A percentile compares a stretch with the other conserved stretches of the same genome.
Evolutionary conservation across 2,888 invertebrate species (phyloP).

Genomic region (Heliconius sara): DNA sequence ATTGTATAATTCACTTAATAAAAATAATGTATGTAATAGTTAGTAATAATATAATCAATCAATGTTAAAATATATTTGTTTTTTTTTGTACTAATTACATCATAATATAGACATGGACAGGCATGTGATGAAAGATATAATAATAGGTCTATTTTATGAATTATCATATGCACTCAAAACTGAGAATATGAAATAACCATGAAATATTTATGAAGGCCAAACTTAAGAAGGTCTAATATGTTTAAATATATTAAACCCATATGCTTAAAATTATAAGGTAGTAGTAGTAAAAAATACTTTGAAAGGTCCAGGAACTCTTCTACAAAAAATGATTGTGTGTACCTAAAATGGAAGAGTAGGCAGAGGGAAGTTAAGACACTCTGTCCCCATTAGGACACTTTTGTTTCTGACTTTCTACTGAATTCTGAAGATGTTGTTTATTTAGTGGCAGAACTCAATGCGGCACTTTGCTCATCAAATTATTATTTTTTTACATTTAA

Average conservation of each 20-base stretch:
- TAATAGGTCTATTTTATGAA: not conserved
- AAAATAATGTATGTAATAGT: not conserved
- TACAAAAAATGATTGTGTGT: no score
- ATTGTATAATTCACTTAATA: not conserved
- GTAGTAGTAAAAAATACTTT: no score
- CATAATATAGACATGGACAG: not conserved
- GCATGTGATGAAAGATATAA: not conserved
- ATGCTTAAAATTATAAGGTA: no score
- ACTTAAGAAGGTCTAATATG: not conserved
- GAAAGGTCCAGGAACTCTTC: no score
- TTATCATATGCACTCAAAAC: not conserved
- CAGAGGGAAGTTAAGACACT: no score
- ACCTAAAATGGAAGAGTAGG: no score
- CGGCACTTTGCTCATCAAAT: not conserved
- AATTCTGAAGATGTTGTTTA: no score
- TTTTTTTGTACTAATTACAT: not conserved
- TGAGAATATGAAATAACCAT: slow-evolving; percentile 12
- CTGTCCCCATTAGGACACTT: no score
- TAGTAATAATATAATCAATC: not conserved
- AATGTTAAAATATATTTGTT: not conserved
- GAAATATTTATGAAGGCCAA: not conserved
- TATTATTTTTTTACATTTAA: not conserved
- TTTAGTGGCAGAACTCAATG: no score
- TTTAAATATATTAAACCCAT: not conserved
- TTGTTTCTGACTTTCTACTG: no score